Percentiles rank a stretch among this genome's conserved stretches.
These are phyloP conservation scores for Darevskia mixta DNA, from an alignment of 2,797 vertebrate species.

Conservation along the genomic window DNA sequence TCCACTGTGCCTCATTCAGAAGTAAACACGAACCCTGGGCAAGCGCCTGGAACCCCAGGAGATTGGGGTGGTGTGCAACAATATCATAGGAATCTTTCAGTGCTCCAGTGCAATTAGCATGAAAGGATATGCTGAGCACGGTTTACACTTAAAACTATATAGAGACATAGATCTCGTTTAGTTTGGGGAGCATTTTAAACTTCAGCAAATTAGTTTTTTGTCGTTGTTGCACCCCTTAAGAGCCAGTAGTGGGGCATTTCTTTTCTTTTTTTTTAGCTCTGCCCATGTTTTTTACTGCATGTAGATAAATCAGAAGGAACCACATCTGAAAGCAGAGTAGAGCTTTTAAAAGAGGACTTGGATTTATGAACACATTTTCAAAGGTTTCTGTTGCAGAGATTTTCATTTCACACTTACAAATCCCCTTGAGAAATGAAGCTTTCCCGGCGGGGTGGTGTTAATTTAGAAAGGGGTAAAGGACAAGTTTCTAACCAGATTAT, in stretches of 20 bases:
- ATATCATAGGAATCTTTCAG: background rate
- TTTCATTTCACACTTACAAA: background rate
- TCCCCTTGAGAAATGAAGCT: background rate
- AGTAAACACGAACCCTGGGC: no score
- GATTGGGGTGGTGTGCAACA: no score
- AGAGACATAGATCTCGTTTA: conserved; percentile 3
- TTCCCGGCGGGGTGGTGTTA: background rate
- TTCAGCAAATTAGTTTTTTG: background rate
- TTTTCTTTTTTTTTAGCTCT: background rate
- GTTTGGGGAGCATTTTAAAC: background rate
- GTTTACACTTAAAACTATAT: background rate
- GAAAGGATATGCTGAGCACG: conserved; percentile 26
- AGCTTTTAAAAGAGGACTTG: background rate
- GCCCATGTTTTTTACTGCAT: background rate
- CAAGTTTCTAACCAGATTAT: background rate
- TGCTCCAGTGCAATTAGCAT: background rate
- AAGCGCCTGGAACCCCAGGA: no score
- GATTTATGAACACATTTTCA: background rate
- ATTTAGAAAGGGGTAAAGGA: background rate
- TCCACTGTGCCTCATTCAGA: no score
- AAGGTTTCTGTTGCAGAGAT: background rate
- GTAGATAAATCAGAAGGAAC: background rate
- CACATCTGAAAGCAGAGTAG: background rate
- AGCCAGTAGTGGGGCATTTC: background rate
- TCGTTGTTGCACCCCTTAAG: background rate